Base-by-base conservation (phyloP, 2,888 invertebrate genomes). In the Philaethria dido region DNA sequence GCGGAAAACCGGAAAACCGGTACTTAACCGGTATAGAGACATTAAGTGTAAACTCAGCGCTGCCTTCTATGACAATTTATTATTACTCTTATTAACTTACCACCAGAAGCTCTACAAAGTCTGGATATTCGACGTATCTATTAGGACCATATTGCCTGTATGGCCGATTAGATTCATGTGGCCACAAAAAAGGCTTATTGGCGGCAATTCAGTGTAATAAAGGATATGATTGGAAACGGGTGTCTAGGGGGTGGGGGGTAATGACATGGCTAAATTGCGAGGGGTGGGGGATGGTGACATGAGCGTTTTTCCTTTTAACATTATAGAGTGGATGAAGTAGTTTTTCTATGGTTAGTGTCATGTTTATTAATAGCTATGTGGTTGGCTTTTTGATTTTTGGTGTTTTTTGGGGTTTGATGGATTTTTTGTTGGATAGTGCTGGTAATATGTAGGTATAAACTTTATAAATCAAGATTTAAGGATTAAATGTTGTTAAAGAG, bases 201-300 rank as follows among this genome's bases (percentile, higher is more conserved):
- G 60, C 54, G 64, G 63, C 63, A 69, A 69, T 64, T 61, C 67
- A 25, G 60, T 39, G 64, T 64, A 67, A 69, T 69, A 69, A 62
- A 63, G 67, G 67, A 50, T 64, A 69, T 69, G 69, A 69, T 69
- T 69, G 61, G 62, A 67, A 67, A 69, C 60, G 67, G 69, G 69
- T 55, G 48, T 66, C 64, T 55, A 57, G 66, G n/a, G 50, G 71
- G 69, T 61, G 66, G n/a, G 50, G 71, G 69, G 66, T 70, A 73
- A 73, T 67, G 73, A 70, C 69, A 71, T 65, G 57, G 68, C 69
- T 59, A 63, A 69, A 73, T 70, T 72, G 71, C 69, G 52, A 70
- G 62, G 61, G 62, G 64, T n/a, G 62, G 44, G 65, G 63, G 55
- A 61, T 20, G 59, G 55, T 57, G 57, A 62, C 60, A 62, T 39